These are phyloP conservation scores for Neomicropteryx cornuta DNA, from an alignment of 1,140 invertebrate genomes.

Conservation along the genomic window DNA sequence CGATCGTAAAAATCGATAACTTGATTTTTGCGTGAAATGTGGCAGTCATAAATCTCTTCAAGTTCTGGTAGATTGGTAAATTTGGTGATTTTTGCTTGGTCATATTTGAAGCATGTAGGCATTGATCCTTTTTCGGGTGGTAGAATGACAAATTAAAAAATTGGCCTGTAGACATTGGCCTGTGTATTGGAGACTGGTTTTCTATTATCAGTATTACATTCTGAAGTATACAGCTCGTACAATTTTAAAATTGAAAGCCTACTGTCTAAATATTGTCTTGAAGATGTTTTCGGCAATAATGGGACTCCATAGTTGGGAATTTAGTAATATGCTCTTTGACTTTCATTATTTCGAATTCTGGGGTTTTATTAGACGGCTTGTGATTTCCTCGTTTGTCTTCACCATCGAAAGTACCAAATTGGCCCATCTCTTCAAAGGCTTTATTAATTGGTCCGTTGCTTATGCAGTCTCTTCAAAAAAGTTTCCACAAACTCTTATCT, in stretches of 20 bases:
- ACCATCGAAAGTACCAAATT: neutral
- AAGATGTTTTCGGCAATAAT: slow-evolving; percentile 1
- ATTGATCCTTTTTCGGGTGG: slow-evolving; percentile 7
- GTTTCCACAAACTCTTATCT: too few species aligned
- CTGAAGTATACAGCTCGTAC: slow-evolving; percentile 4
- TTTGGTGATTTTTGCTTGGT: too few species aligned
- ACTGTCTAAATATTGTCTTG: slow-evolving; percentile 3
- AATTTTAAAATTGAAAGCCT: slow-evolving; percentile 6
- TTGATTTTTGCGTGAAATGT: slow-evolving; percentile 5
- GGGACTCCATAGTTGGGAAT: slow-evolving; percentile 4
- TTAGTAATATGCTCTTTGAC: slow-evolving; percentile 1
- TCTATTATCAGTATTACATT: neutral
- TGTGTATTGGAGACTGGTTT: slow-evolving; percentile 4
- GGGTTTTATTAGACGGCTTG: neutral
- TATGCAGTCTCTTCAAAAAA: too few species aligned
- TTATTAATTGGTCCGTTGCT: neutral
- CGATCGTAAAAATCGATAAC: too few species aligned
- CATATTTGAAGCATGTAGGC: slow-evolving; percentile 6
- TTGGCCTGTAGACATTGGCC: slow-evolving; percentile 5
- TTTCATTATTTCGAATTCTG: neutral
- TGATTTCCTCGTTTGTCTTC: neutral
- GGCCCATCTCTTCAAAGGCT: neutral
- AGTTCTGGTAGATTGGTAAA: too few species aligned
- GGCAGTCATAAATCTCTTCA: slow-evolving; percentile 4
- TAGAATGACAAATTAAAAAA: slow-evolving; percentile 8